phyloP scores from a whole-genome alignment of 2,113 vertebrate genomes.

The Brachyhypopomus occidentalis region DNA sequence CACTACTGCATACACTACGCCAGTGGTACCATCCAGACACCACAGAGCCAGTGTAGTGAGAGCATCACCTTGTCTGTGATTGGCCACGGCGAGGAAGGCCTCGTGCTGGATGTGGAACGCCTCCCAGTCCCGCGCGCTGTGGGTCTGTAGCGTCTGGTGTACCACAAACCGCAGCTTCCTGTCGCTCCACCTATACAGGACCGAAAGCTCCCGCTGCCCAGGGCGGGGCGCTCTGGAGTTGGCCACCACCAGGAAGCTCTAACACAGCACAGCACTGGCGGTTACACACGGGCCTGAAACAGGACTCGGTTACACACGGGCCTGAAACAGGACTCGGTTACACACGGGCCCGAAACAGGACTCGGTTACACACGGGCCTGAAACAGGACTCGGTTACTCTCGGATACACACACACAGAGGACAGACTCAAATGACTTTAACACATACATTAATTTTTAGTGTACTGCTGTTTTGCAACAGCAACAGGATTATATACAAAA shows the following conservation, averaged over 20 bases:
- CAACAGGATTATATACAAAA: no score
- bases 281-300: neutral
- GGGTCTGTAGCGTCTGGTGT: conserved; percentile 85
- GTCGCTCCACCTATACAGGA: conserved; percentile 84
- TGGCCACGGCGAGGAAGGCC: conserved; percentile 91
- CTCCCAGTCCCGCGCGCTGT: conserved; percentile 93
- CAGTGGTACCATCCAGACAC: no score
- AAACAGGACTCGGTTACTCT: no score
- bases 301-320: neutral
- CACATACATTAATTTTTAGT: no score
- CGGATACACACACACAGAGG: no score
- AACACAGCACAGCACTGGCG: conserved; percentile 11
- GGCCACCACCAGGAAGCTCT: conserved; percentile 57
- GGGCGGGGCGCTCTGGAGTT: conserved; percentile 64
- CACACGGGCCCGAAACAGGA: neutral
- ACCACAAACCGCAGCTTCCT: conserved; percentile 76
- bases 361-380: no score
- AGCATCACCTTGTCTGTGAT: conserved; percentile 89
- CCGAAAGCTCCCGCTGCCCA: conserved; percentile 76
- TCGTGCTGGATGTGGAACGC: conserved; percentile 86
- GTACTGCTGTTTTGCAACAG: no score
- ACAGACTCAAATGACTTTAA: no score
- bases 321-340: neutral
- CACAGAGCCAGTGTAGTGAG: no score
- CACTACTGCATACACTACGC: no score